Conservation (phyloP, 2,797 vertebrate genomes). For the Sarcoramphus papa region DNA sequence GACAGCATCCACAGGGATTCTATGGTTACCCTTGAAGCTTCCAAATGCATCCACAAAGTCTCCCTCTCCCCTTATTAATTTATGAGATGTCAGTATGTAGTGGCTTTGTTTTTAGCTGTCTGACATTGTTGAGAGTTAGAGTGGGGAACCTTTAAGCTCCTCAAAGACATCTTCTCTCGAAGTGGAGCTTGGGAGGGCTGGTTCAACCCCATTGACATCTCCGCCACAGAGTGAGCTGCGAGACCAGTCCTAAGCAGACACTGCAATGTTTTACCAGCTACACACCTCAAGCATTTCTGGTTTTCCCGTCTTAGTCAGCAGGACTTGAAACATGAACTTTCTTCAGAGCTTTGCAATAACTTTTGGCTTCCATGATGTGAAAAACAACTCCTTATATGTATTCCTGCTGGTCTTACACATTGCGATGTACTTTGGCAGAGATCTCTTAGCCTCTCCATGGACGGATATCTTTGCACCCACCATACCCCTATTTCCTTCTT, state of each 20-base stretch:
- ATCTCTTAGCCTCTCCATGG: not conserved
- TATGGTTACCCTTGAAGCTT: not conserved
- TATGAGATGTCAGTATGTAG: not conserved
- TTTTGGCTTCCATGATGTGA: not conserved
- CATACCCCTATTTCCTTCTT: not conserved
- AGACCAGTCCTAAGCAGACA: not conserved
- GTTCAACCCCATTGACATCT: not conserved
- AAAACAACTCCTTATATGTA: not conserved
- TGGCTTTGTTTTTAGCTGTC: not conserved
- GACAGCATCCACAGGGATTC: not conserved
- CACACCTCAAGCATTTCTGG: not conserved
- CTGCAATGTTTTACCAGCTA: not conserved
- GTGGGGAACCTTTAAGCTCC: not conserved
- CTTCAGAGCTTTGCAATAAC: not conserved
- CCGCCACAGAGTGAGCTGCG: not conserved
- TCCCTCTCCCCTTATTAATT: not conserved
- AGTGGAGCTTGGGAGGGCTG: not conserved
- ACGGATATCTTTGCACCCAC: not conserved
- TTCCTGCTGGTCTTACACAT: not conserved
- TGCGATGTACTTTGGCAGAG: not conserved
- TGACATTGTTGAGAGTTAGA: not conserved
- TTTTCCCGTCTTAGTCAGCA: not conserved
- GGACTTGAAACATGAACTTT: not conserved
- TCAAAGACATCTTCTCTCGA: not conserved
- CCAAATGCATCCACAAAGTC: not conserved